Evolutionary conservation across 1,140 invertebrate species (phyloP).

Genomic region (Drosophila ambigua): DNA sequence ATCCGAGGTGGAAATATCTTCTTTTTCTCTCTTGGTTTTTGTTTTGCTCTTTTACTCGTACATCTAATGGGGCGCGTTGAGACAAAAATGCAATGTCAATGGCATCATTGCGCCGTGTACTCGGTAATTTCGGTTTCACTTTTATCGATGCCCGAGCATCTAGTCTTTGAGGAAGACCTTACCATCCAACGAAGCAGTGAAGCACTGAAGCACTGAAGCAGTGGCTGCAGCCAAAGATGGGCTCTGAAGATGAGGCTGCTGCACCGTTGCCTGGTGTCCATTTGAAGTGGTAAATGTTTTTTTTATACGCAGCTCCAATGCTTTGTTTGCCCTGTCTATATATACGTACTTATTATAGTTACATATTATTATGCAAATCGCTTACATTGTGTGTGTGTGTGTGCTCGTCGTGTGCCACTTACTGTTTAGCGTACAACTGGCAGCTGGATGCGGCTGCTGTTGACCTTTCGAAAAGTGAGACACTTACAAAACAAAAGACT

Average conservation of each 20-base stretch:
- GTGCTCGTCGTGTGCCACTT: slow-evolving; percentile 72
- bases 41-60: slow-evolving; percentile 59
- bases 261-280: slow-evolving; percentile 40
- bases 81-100: slow-evolving; percentile 82
- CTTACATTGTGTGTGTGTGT: slow-evolving; percentile 56
- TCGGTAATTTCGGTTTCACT: slow-evolving; percentile 79
- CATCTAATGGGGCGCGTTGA: slow-evolving; percentile 78
- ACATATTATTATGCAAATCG: slow-evolving; percentile 78
- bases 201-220: not conserved
- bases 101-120: slow-evolving; percentile 67
- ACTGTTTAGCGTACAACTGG: slow-evolving; percentile 40
- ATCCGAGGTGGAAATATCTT: slow-evolving; percentile 47
- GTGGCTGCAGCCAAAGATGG: slow-evolving; percentile 44
- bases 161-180: slow-evolving; percentile 44
- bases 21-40: slow-evolving; percentile 43
- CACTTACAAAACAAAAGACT: slow-evolving; percentile 74
- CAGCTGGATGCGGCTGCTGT: slow-evolving; percentile 59
- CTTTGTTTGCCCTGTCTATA: slow-evolving; percentile 60
- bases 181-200: no score
- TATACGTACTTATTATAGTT: slow-evolving; percentile 42
- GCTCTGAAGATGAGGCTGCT: slow-evolving; percentile 27
- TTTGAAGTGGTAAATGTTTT: slow-evolving; percentile 72
- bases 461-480: slow-evolving; percentile 64
- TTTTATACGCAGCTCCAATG: slow-evolving; percentile 32
- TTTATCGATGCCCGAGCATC: slow-evolving; percentile 75